Evolutionary conservation across 2,797 vertebrate genomes (phyloP).

Genomic region (Dendrocincla tyrannina): DNA sequence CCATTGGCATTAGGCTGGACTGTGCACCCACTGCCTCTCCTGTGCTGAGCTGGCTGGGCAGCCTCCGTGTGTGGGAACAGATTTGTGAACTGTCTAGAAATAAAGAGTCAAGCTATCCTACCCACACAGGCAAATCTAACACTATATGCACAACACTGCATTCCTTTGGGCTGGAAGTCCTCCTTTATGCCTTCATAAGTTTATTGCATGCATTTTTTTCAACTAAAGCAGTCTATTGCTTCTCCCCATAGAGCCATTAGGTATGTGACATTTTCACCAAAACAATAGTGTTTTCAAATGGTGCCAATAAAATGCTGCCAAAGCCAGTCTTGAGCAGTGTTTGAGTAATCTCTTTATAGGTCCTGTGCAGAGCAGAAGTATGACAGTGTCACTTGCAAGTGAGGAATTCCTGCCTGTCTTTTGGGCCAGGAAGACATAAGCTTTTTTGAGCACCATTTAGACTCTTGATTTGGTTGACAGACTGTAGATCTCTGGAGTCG

Average conservation of each 20-base stretch:
- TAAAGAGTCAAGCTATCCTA: background rate
- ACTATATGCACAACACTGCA: background rate
- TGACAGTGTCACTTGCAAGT: background rate
- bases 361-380: background rate
- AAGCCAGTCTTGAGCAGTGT: background rate
- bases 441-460: background rate
- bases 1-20: background rate
- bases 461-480: background rate
- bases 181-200: background rate
- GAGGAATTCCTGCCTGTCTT: background rate
- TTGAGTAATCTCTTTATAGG: background rate
- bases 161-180: conserved; percentile 4
- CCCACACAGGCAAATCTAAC: background rate
- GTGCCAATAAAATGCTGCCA: background rate
- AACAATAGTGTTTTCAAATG: conserved; percentile 22
- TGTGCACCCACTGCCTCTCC: background rate
- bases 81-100: background rate
- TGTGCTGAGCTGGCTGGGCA: background rate
- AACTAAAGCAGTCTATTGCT: background rate
- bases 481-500: background rate
- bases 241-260: background rate
- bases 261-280: conserved; percentile 33
- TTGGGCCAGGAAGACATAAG: background rate
- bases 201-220: background rate
- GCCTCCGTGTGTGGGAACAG: background rate